Base-by-base conservation (phyloP, 2,797 vertebrate genomes). In the Falco novaeseelandiae region DNA sequence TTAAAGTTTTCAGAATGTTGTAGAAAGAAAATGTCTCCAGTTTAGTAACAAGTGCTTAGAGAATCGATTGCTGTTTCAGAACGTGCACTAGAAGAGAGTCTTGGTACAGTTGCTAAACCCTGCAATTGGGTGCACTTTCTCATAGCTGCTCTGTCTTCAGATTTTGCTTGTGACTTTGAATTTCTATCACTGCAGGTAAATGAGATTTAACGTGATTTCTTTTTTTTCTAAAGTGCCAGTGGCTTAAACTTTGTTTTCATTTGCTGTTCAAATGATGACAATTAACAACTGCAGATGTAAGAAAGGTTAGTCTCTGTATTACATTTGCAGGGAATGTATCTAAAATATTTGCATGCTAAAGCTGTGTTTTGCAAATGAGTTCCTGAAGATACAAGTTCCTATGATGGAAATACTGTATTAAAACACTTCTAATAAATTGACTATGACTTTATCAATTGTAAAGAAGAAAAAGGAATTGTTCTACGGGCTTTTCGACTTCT, bases 231-330 rank as follows among this genome's bases (percentile, higher is more conserved):
- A 96, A 96, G 95, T 93, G 90, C 90, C 87, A 69, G 36, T 95
- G 97, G 92, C 97, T 97, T 97, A 96, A 97, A 97, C 95, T 97
- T 97, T 98, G 97, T 97, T 98, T 98, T 97, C 85, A 79, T 98
- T 98, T 97, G 95, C 93, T 96, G 91, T 95, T 98, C 34, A 11
- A 48, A 95, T 76, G 93, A 95, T 95, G 95, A 91, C 93, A 96
- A 91, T 96, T 96, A 98, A 97, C 90, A 96, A 94, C 96, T 96
- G 95, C 93, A 93, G 91, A 71, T 87, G 77, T 95, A 96, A 93
- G 97, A 92, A 96, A 97, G 97, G 97, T 98, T 98, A 96, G 96
- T 88, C 58, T 92, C 94, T 96, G 42, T 87, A 76, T 95, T 97
- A 91, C 92, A 89, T 96, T 92, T 90, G 82, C 93, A 93, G 91